Conservation (phyloP, 92 coral and sea anemone genomes). For the Blastomussa wellsi region DNA sequence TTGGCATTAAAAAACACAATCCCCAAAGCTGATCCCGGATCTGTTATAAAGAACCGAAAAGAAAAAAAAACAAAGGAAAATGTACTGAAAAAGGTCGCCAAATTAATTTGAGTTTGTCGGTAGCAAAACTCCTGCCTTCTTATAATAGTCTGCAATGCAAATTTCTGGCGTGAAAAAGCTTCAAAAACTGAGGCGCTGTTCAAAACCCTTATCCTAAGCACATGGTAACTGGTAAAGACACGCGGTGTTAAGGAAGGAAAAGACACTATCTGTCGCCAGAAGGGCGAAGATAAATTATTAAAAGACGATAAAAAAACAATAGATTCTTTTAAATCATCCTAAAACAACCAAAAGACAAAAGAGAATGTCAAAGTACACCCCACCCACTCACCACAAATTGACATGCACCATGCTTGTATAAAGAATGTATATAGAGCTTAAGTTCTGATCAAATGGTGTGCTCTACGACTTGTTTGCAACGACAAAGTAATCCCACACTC, state of each 20-base stretch:
- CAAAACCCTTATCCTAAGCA: not conserved
- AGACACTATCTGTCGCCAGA: not conserved
- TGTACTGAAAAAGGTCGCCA: not conserved
- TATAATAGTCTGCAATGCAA: not conserved
- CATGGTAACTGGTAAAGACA: constrained; percentile 5
- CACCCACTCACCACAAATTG: not conserved
- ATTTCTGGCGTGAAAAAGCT: not conserved
- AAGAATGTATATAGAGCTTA: no score
- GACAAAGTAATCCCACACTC: not conserved
- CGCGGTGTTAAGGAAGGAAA: constrained; percentile 4
- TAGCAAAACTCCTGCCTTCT: not conserved
- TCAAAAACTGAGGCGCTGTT: not conserved
- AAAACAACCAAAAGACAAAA: not conserved
- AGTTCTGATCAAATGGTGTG: not conserved
- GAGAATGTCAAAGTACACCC: not conserved
- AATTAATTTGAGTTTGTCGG: not conserved
- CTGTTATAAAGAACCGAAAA: not conserved
- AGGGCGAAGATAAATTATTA: not conserved
- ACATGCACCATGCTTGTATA: not conserved
- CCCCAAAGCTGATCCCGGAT: not conserved
- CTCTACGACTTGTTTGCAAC: not conserved
- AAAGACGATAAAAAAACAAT: not conserved
- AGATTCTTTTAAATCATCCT: not conserved
- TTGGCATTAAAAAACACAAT: not conserved
- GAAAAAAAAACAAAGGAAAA: not conserved